A percentile compares a stretch with the other conserved stretches of the same genome.
These are phyloP conservation scores for Philopotamus ludificatus DNA, from an alignment of 1,140 invertebrate species.

Conservation along the genomic window DNA sequence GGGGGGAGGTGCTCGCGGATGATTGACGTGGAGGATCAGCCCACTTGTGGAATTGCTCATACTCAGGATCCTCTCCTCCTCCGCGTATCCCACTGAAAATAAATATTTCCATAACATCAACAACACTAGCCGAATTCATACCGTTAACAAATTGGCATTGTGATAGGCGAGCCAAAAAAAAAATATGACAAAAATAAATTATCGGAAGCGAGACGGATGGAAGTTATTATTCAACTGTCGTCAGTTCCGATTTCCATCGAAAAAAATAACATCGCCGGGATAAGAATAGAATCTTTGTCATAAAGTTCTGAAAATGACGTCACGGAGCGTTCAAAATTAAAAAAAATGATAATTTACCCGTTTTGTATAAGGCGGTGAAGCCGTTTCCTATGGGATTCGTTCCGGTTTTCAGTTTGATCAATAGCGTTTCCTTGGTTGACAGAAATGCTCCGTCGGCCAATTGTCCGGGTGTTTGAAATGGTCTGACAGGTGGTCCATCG, in stretches of 20 bases:
- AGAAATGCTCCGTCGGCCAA: conserved; percentile 63
- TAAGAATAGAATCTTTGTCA: too few species aligned
- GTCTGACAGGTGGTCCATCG: conserved; percentile 51
- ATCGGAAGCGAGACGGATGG: too few species aligned
- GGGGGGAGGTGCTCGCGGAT: conserved; percentile 54
- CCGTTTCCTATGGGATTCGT: conserved; percentile 58
- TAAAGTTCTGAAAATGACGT: too few species aligned
- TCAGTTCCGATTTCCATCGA: too few species aligned
- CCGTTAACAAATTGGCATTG: neutral
- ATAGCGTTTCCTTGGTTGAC: conserved; percentile 58
- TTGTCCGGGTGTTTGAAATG: conserved; percentile 53
- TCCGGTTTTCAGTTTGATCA: conserved; percentile 59
- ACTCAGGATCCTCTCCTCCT: conserved; percentile 47
- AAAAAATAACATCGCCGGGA: too few species aligned
- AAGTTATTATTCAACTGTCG: too few species aligned
- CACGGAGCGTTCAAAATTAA: too few species aligned
- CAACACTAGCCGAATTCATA: neutral
- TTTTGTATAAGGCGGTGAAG: conserved; percentile 62
- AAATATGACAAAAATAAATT: too few species aligned
- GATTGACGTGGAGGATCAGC: conserved; percentile 57
- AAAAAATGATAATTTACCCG: too few species aligned
- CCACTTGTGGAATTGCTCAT: conserved; percentile 47
- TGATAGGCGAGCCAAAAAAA: too few species aligned
- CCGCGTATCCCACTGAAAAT: conserved; percentile 34
- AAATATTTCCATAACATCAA: neutral